Conservation (phyloP, 2,888 invertebrate species). For the Cordilura impudica region DNA sequence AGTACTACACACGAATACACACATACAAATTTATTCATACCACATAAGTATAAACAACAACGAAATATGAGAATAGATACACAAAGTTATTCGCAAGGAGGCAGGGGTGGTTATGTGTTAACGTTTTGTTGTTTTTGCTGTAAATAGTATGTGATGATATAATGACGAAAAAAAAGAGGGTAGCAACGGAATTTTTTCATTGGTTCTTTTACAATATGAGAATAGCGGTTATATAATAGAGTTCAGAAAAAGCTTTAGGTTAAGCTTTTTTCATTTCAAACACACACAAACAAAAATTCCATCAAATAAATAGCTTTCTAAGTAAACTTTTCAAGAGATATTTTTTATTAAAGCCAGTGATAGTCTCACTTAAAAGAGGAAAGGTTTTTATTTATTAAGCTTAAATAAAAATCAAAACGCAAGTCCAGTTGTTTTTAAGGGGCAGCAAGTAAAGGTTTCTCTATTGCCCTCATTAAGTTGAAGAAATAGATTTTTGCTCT, state of each 20-base stretch:
- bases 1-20: not conserved
- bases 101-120: not conserved
- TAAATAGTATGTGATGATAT: constrained; percentile 36
- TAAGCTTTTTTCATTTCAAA: not conserved
- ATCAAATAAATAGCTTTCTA: constrained; percentile 19
- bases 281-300: constrained; percentile 1
- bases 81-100: constrained; percentile 21
- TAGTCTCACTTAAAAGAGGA: not conserved
- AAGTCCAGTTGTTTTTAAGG: constrained; percentile 4
- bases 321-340: constrained; percentile 1
- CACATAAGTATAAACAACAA: not conserved
- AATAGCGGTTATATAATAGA: constrained; percentile 48
- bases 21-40: not conserved
- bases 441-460: not conserved
- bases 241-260: constrained; percentile 6
- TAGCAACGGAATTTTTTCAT: constrained; percentile 52
- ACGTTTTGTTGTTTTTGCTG: not conserved
- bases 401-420: not conserved
- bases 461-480: not conserved
- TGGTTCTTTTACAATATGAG: constrained; percentile 9
- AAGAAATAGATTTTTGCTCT: not conserved
- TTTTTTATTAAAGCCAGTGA: not conserved
- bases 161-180: constrained; percentile 46
- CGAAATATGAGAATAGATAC: constrained; percentile 33
- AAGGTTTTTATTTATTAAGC: constrained; percentile 7